phyloP scores from a whole-genome alignment of 23 tunicate species.

The Halocynthia roretzi region DNA sequence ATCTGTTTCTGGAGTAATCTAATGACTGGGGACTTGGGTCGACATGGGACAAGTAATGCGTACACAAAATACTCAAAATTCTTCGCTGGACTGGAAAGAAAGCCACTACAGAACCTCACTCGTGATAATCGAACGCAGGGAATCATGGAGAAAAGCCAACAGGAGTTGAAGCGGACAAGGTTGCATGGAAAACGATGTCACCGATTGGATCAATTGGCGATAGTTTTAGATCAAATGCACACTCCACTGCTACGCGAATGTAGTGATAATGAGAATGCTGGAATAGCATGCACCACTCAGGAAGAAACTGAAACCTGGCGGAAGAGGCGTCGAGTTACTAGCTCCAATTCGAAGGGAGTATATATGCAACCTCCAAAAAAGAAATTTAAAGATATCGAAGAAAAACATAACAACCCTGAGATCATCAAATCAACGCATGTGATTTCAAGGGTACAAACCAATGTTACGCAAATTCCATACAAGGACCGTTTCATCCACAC shows the following conservation, averaged over 20 bases:
- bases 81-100: not conserved
- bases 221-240: no score
- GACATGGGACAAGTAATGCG: not conserved
- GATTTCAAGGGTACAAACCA: not conserved
- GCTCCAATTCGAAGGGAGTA: not conserved
- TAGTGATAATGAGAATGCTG: no score
- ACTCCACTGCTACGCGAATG: no score
- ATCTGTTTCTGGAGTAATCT: not conserved
- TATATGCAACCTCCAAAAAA: not conserved
- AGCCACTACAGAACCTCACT: not conserved
- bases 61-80: not conserved
- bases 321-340: no score
- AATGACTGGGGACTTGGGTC: not conserved
- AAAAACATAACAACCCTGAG: not conserved
- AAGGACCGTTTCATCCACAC: conserved; percentile 1
- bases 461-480: not conserved
- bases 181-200: no score
- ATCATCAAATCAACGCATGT: not conserved
- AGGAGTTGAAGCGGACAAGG: no score
- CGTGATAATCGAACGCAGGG: not conserved
- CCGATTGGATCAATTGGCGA: no score
- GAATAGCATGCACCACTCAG: no score
- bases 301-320: no score
- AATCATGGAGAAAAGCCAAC: no score
- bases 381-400: not conserved